Base-by-base conservation (phyloP, 2,113 vertebrate species). In the Sinosuthora webbiana region DNA sequence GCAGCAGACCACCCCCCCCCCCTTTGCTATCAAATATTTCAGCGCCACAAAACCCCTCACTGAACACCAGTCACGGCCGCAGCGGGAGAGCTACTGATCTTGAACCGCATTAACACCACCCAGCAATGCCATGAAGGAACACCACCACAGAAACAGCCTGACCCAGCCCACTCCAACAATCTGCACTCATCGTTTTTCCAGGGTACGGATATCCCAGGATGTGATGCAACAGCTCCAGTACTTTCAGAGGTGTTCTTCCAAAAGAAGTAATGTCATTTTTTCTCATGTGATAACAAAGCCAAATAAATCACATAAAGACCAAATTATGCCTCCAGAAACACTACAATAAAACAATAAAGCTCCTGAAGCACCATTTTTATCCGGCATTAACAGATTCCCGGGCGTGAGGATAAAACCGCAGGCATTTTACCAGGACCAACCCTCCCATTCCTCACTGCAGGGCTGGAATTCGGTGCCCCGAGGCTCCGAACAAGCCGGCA, bases 231-330 rank as follows among this genome's bases (percentile, higher is more conserved):
- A 64, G 28, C 25, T 59, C 13, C 30, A n/a, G 13, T 33, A 39
- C 12, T 52, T 64, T 6, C 47, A 71, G 16, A 35, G 13, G 1
- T 10, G 14, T 52, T 44, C 4, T 16, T 25, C 17, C 7, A 13
- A 50, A 55, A n/a, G 3, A 47, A 85, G 16, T 0, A 45, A 37
- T 2, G 6, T 1, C 4, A 1, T 2, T 21, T 33, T 39, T 45
- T 37, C n/a, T 5, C 3, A n/a, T 18, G 16, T 15, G 4, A 9
- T 4, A 60, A 37, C 17, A 70, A 69, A 47, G 31, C 11, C 10
- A 27, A 39, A 10, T 17, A 9, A 31, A 15, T 17, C 13, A 14
- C 5, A 25, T 8, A 24, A 30, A 50, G 4, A 13, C 1, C 23
- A 81, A 56, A 56, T 7, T 14, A 30, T 3, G 13, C 15, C 37